phyloP scores from a whole-genome alignment of 2,113 vertebrate genomes.

The Actenoides hombroni region DNA sequence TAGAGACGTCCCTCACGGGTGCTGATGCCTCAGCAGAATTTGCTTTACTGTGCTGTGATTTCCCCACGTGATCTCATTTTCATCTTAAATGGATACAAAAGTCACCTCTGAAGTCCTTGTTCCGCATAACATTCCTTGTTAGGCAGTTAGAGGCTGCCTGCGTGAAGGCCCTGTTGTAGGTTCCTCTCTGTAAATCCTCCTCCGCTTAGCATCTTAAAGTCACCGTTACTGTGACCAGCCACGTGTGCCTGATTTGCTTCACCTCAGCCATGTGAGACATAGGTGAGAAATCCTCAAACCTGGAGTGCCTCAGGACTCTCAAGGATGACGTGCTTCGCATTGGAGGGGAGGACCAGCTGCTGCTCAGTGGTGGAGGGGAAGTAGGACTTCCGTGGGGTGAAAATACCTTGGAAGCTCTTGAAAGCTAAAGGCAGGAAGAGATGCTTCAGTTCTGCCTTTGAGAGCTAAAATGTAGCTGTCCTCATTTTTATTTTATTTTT shows the following conservation, averaged over 20 bases:
- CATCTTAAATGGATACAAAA: background rate
- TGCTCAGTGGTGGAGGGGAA: background rate
- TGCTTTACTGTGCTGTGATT: background rate
- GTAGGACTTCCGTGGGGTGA: background rate
- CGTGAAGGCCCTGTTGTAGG: fast-evolving
- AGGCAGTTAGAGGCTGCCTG: background rate
- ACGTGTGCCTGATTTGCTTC: background rate
- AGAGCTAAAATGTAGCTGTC: background rate
- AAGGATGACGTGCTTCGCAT: background rate
- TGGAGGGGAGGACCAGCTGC: background rate
- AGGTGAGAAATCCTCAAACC: background rate
- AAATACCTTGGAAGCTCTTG: background rate
- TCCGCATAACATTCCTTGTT: fast-evolving
- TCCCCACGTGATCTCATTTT: background rate
- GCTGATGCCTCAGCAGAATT: background rate
- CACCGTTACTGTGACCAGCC: fast-evolving
- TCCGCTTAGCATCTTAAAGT: background rate
- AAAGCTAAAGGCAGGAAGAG: background rate
- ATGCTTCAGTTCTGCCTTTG: background rate
- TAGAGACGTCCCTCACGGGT: background rate
- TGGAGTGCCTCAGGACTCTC: background rate
- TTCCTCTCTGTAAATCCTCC: background rate
- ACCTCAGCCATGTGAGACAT: background rate
- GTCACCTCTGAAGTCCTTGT: background rate
- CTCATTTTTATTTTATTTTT: background rate